Evolutionary conservation across 2,797 vertebrate genomes (phyloP).

Genomic region (Clarias laeviceps): DNA sequence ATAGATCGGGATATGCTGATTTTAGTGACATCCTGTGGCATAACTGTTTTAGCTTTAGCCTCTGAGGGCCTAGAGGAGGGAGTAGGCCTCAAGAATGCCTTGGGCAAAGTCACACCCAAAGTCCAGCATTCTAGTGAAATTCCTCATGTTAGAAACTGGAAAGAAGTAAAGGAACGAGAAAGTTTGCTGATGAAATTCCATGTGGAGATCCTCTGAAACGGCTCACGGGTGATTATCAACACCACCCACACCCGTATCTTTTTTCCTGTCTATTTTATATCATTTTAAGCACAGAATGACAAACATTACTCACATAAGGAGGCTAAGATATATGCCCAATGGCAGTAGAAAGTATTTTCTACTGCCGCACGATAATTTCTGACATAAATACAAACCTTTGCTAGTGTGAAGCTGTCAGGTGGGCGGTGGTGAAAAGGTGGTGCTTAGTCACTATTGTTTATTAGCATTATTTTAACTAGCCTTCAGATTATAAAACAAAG

Average conservation of each 20-base stretch:
- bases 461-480: not conserved
- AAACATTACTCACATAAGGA: not conserved
- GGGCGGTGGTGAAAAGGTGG: not conserved
- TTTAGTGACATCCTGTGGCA: not conserved
- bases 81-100: constrained; percentile 19
- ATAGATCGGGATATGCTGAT: not conserved
- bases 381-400: not conserved
- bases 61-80: not conserved
- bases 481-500: not conserved
- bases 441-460: not conserved
- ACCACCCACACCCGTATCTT: no score
- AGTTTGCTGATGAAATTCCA: not conserved
- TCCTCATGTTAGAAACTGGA: not conserved
- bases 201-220: not conserved
- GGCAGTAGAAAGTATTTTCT: not conserved
- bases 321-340: not conserved
- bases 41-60: constrained; percentile 6
- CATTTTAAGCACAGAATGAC: not conserved
- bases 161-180: not conserved
- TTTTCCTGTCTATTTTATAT: not conserved
- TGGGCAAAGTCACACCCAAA: constrained; percentile 21
- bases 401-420: not conserved
- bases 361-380: not conserved
- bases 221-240: not conserved
- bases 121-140: not conserved